Conservation (phyloP, 2,888 invertebrate species). For the Coremacera marginata region DNA sequence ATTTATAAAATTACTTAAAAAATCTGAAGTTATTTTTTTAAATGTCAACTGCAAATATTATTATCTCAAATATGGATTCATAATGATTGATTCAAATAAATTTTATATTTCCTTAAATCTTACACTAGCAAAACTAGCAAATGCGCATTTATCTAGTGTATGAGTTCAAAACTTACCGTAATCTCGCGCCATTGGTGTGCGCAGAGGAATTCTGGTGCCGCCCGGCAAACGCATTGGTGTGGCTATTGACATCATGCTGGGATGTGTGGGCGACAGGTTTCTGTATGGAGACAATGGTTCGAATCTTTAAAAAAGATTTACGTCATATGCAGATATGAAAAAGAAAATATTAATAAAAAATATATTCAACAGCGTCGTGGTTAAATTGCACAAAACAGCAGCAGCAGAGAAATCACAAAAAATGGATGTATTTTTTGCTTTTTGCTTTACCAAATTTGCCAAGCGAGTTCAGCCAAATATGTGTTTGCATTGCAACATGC, state of each 20-base stretch:
- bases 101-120: conserved; percentile 3
- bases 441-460: conserved; percentile 11
- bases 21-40: too few species aligned
- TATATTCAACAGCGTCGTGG: background rate
- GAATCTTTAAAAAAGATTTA: conserved; percentile 57
- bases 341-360: conserved; percentile 16
- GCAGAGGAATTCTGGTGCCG: conserved; percentile 69
- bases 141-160: conserved; percentile 28
- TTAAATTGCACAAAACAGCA: background rate
- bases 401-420: conserved; percentile 13
- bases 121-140: conserved; percentile 9
- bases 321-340: conserved; percentile 6
- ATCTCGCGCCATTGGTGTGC: conserved; percentile 82
- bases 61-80: conserved; percentile 9
- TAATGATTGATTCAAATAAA: conserved; percentile 27
- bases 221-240: conserved; percentile 75
- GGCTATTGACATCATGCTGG: conserved; percentile 78
- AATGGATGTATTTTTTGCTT: background rate
- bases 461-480: conserved; percentile 7
- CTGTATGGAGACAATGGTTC: conserved; percentile 68
- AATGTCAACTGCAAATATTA: conserved; percentile 31
- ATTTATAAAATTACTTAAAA: too few species aligned
- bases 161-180: conserved; percentile 80
- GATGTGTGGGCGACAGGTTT: conserved; percentile 78
- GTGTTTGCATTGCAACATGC: background rate